phyloP scores from a whole-genome alignment of 2,113 vertebrate genomes.

The Etheostoma cragini region DNA sequence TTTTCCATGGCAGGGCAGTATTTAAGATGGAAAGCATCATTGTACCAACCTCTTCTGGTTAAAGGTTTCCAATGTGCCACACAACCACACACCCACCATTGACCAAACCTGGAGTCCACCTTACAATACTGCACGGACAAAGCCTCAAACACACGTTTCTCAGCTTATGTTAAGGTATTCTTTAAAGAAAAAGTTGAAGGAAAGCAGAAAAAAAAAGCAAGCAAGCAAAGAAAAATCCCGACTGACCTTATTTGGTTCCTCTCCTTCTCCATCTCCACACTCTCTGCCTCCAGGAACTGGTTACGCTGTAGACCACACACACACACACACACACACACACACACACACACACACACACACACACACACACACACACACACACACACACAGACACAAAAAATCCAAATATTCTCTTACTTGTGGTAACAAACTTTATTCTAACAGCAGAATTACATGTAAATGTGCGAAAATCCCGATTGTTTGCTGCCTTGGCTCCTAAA shows the following conservation, averaged over 20 bases:
- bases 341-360: conserved; percentile 18
- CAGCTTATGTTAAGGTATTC: not conserved
- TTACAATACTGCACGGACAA: not conserved
- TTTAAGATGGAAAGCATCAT: not conserved
- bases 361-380: conserved; percentile 23
- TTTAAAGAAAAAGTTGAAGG: not conserved
- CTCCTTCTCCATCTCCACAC: conserved; percentile 85
- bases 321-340: not conserved
- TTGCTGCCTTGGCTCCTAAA: too few relatives aligned
- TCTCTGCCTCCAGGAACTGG: conserved; percentile 86
- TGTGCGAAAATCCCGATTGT: too few relatives aligned
- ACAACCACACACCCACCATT: not conserved
- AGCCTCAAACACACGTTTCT: not conserved
- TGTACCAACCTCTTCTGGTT: not conserved
- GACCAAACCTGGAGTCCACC: not conserved
- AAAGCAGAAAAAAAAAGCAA: not conserved
- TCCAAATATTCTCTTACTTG: not conserved
- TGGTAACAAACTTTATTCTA: not conserved
- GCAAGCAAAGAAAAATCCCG: not conserved
- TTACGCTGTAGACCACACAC: conserved; percentile 77
- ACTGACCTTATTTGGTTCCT: conserved; percentile 83
- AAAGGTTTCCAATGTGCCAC: too few relatives aligned
- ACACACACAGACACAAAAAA: conserved; percentile 12
- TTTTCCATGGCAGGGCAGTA: too few relatives aligned
- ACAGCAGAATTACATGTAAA: not conserved